These are phyloP conservation scores for human (Homo sapiens) DNA, from an alignment of 2,113 vertebrate species.

Conservation along the genomic window DNA sequence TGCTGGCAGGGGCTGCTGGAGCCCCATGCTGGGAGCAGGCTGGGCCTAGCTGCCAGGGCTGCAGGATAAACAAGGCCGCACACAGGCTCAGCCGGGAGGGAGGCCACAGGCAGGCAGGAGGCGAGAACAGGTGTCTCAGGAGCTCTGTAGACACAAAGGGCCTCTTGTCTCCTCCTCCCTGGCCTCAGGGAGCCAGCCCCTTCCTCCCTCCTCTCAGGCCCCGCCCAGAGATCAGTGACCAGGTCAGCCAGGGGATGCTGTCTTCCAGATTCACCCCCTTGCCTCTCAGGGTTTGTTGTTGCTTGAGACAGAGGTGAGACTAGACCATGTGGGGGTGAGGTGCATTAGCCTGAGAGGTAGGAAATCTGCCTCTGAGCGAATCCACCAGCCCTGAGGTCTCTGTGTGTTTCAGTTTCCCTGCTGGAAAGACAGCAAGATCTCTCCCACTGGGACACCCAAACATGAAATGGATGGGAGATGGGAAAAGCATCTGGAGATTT, in stretches of 20 bases:
- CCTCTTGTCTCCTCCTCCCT: conserved; percentile 62
- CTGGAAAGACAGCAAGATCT: background rate
- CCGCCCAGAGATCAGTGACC: conserved; percentile 29
- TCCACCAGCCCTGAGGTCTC: background rate
- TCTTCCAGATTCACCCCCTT: background rate
- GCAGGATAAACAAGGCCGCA: conserved; percentile 51
- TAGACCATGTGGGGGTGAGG: accelerated
- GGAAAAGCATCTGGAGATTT: background rate
- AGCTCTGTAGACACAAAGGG: conserved; percentile 77
- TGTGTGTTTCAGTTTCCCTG: background rate
- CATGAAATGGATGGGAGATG: background rate
- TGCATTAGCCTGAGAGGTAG: background rate
- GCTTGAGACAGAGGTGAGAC: background rate
- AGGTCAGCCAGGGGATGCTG: conserved; percentile 45
- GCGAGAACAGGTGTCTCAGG: conserved; percentile 80
- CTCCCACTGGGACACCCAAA: background rate
- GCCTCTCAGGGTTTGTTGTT: background rate
- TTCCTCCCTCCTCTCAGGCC: background rate
- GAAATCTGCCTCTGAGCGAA: background rate
- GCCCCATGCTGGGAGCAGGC: conserved; percentile 59
- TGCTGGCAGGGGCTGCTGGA: conserved; percentile 69
- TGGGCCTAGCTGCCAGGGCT: conserved; percentile 32
- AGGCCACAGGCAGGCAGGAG: conserved; percentile 39
- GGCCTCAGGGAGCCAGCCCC: conserved; percentile 18
- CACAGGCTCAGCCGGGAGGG: conserved; percentile 50